phyloP scores from a whole-genome alignment of 2,797 vertebrate species.

The Linurgus olivaceus region DNA sequence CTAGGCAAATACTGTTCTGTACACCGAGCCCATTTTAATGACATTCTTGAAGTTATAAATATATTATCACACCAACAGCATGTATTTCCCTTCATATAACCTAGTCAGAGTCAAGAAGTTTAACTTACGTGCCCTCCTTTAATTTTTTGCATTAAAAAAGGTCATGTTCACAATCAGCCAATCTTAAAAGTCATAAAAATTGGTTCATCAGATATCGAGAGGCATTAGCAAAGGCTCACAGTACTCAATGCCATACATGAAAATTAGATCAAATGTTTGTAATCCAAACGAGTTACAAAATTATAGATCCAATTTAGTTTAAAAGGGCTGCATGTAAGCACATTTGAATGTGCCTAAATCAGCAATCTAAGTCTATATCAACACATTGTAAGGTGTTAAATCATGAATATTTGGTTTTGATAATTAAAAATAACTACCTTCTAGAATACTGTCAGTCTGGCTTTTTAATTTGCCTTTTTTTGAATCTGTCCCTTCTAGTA shows the following conservation, averaged over 20 bases:
- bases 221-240: conserved; percentile 6
- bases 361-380: neutral
- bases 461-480: conserved; percentile 37
- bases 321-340: neutral
- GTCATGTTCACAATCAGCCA: neutral
- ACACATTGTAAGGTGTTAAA: conserved; percentile 17
- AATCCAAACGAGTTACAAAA: neutral
- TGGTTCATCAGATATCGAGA: neutral
- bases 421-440: neutral
- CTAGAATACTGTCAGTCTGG: conserved; percentile 9
- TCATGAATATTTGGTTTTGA: neutral
- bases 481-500: conserved; percentile 64
- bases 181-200: neutral
- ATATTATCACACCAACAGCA: neutral
- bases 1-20: neutral
- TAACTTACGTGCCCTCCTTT: neutral
- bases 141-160: neutral
- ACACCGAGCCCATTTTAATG: neutral
- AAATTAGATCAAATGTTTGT: conserved; percentile 22
- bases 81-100: neutral
- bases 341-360: neutral
- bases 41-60: neutral
- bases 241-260: neutral
- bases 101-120: neutral
- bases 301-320: neutral